Evolutionary conservation across 1,140 invertebrate genomes (phyloP), one percentile per base, ranked within the genome.

Genomic region (Gryon sp.): DNA sequence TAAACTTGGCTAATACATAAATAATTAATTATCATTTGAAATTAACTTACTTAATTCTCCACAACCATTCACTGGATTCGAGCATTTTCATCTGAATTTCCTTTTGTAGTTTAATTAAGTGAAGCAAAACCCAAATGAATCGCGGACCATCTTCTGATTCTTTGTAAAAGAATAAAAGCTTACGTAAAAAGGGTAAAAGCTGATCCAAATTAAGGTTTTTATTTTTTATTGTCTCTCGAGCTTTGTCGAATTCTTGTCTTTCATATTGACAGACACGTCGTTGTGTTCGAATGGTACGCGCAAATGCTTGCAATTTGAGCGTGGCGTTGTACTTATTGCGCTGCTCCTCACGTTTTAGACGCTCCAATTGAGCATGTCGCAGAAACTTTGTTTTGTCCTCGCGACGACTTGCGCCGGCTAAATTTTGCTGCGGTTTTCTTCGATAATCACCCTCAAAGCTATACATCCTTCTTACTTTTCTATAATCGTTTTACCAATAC

Each of bases 361-460:
- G 90, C 88, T 98, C 95, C 79, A 92, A 90, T 77, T 96, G 95
- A 22, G 94, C 94, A 85, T 94, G 92, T 43, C 93, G 91, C 46
- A 98, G 88, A 12, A 98, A 89, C 57, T 92, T 91, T 78, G 95
- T 93, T 79, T 94, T 92, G 22, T 92, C 93, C 89, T 91, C 92
- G 89, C 91, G 93, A 89, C 86, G 93, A 87, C 95, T 96, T 3
- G 95, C 94, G 32, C 97, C 97, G 38, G 95, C 92, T 75, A 98
- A 90, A 89, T 95, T 97, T 89, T 98, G 96, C 72, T 96, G 92
- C 0, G 97, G 97, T 84, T 92, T 93, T 38, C 94, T 90, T 65
- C 95, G 92, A 86, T 95, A 96, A 83, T 98, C 94, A 40, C 97
- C 97, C 84, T 99, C 96, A 87, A 99, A 99, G 84, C 93, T 95